These are phyloP conservation scores for Neodiprion fabricii DNA, from an alignment of 1,140 invertebrate genomes.

Conservation along the genomic window DNA sequence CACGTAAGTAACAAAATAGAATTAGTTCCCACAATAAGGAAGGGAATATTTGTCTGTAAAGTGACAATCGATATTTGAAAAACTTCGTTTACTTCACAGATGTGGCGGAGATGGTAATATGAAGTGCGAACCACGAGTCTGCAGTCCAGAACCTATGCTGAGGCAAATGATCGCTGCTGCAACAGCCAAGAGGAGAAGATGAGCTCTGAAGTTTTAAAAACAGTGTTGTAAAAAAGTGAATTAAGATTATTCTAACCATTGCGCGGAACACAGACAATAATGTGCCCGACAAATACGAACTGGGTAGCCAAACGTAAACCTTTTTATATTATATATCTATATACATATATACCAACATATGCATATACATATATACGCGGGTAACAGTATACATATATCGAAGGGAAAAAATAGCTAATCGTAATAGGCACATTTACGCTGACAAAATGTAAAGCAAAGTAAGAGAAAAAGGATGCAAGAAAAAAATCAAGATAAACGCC, in stretches of 20 bases:
- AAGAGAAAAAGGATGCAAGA: constrained; percentile 34
- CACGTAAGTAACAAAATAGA: constrained; percentile 73
- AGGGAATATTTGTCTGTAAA: constrained; percentile 12
- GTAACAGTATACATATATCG: constrained; percentile 30
- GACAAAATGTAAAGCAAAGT: constrained; percentile 47
- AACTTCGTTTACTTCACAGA: constrained; percentile 64
- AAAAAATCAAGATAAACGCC: constrained; percentile 6
- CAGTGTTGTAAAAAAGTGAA: constrained; percentile 60
- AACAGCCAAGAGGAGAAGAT: constrained; percentile 75
- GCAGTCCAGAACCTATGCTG: constrained; percentile 86
- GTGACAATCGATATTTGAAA: constrained; percentile 18
- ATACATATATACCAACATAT: constrained; percentile 42
- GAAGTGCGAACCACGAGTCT: constrained; percentile 89
- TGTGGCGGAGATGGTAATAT: constrained; percentile 89
- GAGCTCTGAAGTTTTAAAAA: constrained; percentile 56
- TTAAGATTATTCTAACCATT: constrained; percentile 53
- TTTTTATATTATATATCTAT: constrained; percentile 59
- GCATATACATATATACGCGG: constrained; percentile 31
- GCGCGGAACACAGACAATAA: constrained; percentile 56
- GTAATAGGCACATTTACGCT: constrained; percentile 48
- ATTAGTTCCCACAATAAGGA: constrained; percentile 15
- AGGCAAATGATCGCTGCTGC: constrained; percentile 85
- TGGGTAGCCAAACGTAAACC: constrained; percentile 61
- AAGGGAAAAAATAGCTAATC: constrained; percentile 29
- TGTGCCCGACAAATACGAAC: constrained; percentile 55